Conservation (phyloP, 2,113 vertebrate genomes). For the Pyrgilauda ruficollis region DNA sequence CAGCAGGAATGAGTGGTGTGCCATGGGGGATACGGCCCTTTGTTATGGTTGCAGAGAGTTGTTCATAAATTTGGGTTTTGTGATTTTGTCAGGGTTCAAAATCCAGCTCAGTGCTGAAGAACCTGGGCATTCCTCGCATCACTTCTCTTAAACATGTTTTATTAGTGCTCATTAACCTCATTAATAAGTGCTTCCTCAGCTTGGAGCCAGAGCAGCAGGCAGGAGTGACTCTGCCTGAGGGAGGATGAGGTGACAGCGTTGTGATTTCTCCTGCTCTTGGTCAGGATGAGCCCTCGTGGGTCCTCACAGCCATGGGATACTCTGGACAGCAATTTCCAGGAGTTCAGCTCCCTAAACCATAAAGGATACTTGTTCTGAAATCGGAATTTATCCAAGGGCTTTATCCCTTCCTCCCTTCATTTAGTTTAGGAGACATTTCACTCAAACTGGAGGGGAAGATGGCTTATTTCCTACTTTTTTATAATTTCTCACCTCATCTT, state of each 20-base stretch:
- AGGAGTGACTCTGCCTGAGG: not conserved
- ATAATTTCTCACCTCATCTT: not conserved
- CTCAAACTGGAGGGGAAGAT: not conserved
- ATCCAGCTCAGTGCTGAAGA: not conserved
- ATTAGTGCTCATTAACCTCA: not conserved
- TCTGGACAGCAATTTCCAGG: not conserved
- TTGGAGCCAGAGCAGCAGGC: not conserved
- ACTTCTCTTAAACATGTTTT: accelerated
- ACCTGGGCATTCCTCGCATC: accelerated
- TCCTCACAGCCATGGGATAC: not conserved
- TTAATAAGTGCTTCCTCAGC: not conserved
- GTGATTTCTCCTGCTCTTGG: not conserved
- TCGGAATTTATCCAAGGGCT: not conserved
- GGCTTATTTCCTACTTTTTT: not conserved
- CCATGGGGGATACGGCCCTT: no score
- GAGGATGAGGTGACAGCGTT: not conserved
- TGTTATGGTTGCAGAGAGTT: accelerated
- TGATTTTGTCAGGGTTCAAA: not conserved
- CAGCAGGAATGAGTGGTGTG: not conserved
- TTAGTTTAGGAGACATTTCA: conserved; percentile 15
- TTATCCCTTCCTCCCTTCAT: not conserved
- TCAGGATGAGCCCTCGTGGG: accelerated
- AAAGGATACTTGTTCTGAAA: not conserved
- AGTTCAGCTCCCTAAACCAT: not conserved
- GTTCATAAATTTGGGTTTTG: not conserved